phyloP scores from a whole-genome alignment of 2,888 invertebrate genomes.

The Dicyrtomina minuta region DNA sequence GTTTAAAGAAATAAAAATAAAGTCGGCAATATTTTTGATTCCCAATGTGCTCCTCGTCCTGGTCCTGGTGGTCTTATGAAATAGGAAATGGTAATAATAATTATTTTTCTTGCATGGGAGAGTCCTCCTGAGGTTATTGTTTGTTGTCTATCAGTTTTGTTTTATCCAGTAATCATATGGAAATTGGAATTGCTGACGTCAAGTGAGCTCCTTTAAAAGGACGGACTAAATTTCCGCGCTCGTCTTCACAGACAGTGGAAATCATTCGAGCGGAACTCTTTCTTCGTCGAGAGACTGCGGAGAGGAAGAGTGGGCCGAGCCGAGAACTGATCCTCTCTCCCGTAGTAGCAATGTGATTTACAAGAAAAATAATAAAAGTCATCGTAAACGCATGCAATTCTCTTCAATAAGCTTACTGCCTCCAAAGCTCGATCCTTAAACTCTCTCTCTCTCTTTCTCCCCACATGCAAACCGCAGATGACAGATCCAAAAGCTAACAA shows the following conservation, averaged over 20 bases:
- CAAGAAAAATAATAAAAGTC: constrained; percentile 7
- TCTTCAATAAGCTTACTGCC: too few relatives aligned
- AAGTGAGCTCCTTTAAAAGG: background rate
- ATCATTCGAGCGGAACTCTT: background rate
- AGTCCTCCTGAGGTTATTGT: too few relatives aligned
- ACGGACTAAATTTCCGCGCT: too few relatives aligned
- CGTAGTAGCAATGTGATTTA: background rate
- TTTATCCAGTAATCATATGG: background rate
- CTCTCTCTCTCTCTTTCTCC: too few relatives aligned
- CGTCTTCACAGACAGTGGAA: background rate
- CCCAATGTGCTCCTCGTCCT: background rate
- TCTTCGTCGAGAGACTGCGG: background rate
- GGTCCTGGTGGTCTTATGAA: too few relatives aligned
- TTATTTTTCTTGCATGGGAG: too few relatives aligned
- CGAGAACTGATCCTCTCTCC: background rate
- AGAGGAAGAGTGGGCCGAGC: background rate
- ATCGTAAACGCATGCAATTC: background rate
- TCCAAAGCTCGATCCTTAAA: too few relatives aligned
- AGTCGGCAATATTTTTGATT: background rate
- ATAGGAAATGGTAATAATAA: too few relatives aligned
- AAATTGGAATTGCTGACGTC: constrained; percentile 5
- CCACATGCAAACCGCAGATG: too few relatives aligned
- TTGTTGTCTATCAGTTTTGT: too few relatives aligned
- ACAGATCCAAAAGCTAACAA: too few relatives aligned
- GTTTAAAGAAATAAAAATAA: too few relatives aligned